phyloP scores from a whole-genome alignment of 2,797 vertebrate genomes.

The Xenopus petersii region DNA sequence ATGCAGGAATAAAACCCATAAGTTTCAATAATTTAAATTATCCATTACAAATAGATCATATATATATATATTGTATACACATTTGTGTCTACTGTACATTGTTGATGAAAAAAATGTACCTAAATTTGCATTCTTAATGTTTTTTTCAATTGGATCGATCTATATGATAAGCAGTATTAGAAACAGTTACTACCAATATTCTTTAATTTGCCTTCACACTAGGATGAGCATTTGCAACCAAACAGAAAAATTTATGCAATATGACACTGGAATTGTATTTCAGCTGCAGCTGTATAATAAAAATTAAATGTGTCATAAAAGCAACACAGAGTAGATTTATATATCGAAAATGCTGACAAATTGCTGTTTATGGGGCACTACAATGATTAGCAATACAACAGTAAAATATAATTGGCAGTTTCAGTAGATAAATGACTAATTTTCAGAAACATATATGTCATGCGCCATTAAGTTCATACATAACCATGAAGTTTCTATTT shows the following conservation, averaged over 20 bases:
- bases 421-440: slow-evolving; percentile 49
- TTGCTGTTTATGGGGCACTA: slow-evolving; percentile 45
- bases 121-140: too few relatives aligned
- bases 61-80: too few relatives aligned
- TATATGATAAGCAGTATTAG: too few relatives aligned
- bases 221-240: slow-evolving; percentile 30
- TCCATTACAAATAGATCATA: too few relatives aligned
- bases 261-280: slow-evolving; percentile 39
- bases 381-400: slow-evolving; percentile 48
- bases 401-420: slow-evolving; percentile 50
- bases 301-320: slow-evolving; percentile 47
- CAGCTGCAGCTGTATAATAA: slow-evolving; percentile 40
- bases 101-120: too few relatives aligned
- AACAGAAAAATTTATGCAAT: slow-evolving; percentile 25
- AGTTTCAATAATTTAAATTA: too few relatives aligned
- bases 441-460: slow-evolving; percentile 48
- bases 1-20: too few relatives aligned
- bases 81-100: too few relatives aligned
- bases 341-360: slow-evolving; percentile 43
- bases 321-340: slow-evolving; percentile 42
- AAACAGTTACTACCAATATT: slow-evolving; percentile 1
- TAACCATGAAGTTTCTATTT: slow-evolving; percentile 45
- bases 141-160: too few relatives aligned
- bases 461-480: slow-evolving; percentile 48
- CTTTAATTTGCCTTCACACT: slow-evolving; percentile 26